Percentiles rank a stretch among this genome's conserved stretches.
phyloP scores from a whole-genome alignment of 2,888 invertebrate genomes.

The Cryptops parisi region DNA sequence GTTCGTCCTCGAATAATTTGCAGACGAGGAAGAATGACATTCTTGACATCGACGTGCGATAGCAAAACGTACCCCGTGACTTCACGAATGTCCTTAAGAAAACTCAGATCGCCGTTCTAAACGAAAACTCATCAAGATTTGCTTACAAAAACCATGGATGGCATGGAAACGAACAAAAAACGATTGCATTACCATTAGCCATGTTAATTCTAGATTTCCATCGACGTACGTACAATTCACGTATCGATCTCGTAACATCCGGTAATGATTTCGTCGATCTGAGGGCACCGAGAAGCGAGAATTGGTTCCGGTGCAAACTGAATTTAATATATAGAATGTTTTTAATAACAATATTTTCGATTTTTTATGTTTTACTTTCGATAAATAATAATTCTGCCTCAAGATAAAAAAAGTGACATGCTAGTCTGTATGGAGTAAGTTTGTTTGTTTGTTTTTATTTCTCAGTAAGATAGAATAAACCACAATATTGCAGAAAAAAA shows the following conservation, averaged over 20 bases:
- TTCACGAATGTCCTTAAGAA: slow-evolving; percentile 76
- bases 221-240: slow-evolving; percentile 97
- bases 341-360: too few species aligned
- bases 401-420: too few species aligned
- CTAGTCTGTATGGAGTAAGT: too few species aligned
- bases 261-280: slow-evolving; percentile 80
- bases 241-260: slow-evolving; percentile 82
- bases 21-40: slow-evolving; percentile 69
- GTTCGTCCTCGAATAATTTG: slow-evolving; percentile 90
- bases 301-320: slow-evolving; percentile 93
- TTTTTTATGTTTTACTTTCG: too few species aligned
- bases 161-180: too few species aligned
- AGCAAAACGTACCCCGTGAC: slow-evolving; percentile 94
- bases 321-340: too few species aligned
- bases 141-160: too few species aligned
- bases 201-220: slow-evolving; percentile 93
- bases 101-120: slow-evolving; percentile 69
- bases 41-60: slow-evolving; percentile 72
- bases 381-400: too few species aligned
- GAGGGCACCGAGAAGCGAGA: slow-evolving; percentile 86
- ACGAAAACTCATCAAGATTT: too few species aligned
- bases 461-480: too few species aligned
- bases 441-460: too few species aligned
- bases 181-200: slow-evolving; percentile 64
- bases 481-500: too few species aligned